A percentile compares a stretch with the other conserved stretches of the same genome.
These are phyloP conservation scores for Drosophila baimaii DNA, from an alignment of 1,140 invertebrate species.

Conservation along the genomic window DNA sequence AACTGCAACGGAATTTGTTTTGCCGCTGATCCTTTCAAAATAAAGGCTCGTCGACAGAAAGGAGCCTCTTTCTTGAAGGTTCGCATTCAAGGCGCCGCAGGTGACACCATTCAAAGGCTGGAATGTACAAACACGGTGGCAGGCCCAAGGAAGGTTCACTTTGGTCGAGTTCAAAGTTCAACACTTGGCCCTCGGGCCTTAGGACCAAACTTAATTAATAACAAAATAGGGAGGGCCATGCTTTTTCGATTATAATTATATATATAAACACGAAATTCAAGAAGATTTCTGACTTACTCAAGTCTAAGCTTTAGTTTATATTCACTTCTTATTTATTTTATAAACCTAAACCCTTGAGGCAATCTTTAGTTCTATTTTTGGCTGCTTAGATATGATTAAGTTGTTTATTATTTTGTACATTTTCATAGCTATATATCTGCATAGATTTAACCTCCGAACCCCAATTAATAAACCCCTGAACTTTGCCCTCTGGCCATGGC, in stretches of 20 bases:
- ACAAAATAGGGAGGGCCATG: background rate
- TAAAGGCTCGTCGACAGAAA: background rate
- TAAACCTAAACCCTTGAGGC: too few relatives aligned
- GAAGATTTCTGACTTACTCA: background rate
- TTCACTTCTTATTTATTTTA: background rate
- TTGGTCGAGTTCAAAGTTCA: conserved; percentile 36
- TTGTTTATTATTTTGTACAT: too few relatives aligned
- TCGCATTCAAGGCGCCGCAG: conserved; percentile 33
- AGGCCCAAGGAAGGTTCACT: background rate
- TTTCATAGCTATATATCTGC: background rate
- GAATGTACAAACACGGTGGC: background rate
- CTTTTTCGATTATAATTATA: too few relatives aligned
- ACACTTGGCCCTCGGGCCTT: background rate
- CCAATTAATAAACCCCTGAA: conserved; percentile 12
- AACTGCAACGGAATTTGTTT: conserved; percentile 60
- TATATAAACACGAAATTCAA: background rate
- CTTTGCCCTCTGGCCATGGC: background rate
- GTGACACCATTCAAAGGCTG: conserved; percentile 24
- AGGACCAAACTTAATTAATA: conserved; percentile 12
- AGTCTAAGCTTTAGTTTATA: background rate
- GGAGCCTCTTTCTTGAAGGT: conserved; percentile 13
- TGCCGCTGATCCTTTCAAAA: conserved; percentile 22
- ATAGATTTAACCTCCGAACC: background rate
- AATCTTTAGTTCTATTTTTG: too few relatives aligned
- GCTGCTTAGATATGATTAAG: too few relatives aligned